A percentile compares a stretch with the other conserved stretches of the same genome.
Evolutionary conservation across 2,888 invertebrate genomes (phyloP).

Genomic region (Myopa testacea): DNA sequence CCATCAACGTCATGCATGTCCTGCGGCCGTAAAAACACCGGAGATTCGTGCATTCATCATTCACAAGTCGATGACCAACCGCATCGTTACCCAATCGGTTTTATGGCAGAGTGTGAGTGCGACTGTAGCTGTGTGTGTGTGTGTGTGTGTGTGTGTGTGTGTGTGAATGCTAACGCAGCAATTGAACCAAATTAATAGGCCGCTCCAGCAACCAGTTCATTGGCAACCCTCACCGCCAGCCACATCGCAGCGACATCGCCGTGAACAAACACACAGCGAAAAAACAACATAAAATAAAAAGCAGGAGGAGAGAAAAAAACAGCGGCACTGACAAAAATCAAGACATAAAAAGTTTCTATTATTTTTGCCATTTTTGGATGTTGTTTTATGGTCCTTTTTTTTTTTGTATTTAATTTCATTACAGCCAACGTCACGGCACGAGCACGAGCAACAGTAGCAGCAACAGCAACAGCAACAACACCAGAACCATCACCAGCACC

Average conservation of each 20-base stretch:
- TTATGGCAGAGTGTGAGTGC: not conserved
- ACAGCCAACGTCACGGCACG: constrained; percentile 36
- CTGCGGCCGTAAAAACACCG: not conserved
- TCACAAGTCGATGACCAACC: constrained; percentile 17
- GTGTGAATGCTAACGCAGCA: constrained; percentile 13
- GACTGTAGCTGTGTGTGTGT: not conserved
- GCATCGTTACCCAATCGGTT: not conserved
- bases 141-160: not conserved
- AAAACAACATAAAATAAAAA: not conserved
- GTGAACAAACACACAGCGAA: not conserved
- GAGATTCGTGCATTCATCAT: constrained; percentile 14
- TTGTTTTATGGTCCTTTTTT: constrained; percentile 33
- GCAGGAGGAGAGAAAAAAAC: not conserved
- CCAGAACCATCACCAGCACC: not conserved
- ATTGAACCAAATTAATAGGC: constrained; percentile 25
- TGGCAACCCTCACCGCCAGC: not conserved
- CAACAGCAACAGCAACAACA: constrained; percentile 23
- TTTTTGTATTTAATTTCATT: constrained; percentile 32
- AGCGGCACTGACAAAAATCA: constrained; percentile 17
- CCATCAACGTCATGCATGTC: not conserved
- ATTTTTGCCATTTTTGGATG: constrained; percentile 22
- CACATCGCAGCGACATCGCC: not conserved
- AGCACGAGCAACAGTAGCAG: constrained; percentile 30
- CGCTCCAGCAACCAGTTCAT: not conserved
- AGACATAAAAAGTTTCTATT: constrained; percentile 26